A percentile compares a stretch with the other conserved stretches of the same genome.
phyloP scores from a whole-genome alignment of 37 sponge, comb jelly and placozoan genomes.

The Geodia barretti region DNA sequence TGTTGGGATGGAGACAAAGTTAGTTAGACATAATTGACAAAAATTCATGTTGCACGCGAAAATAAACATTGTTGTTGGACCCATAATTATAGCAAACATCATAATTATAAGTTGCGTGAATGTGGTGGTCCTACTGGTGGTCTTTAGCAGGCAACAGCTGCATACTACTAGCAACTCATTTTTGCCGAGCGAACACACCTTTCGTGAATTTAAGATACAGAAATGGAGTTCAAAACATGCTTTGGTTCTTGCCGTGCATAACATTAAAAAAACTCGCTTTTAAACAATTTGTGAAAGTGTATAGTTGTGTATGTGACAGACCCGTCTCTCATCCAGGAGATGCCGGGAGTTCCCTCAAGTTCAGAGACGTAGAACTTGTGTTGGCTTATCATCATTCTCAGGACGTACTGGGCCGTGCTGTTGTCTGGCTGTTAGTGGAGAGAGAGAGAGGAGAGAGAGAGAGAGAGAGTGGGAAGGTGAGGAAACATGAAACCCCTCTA shows the following conservation, averaged over 20 bases:
- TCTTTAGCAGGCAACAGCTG: no score
- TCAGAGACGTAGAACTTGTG: constrained; percentile 62
- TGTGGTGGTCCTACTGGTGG: no score
- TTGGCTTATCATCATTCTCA: constrained; percentile 63
- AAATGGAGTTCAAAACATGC: background rate
- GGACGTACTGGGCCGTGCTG: constrained; percentile 61
- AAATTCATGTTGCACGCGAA: no score
- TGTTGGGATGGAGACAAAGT: no score
- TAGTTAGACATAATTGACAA: no score
- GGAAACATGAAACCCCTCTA: background rate
- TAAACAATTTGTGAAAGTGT: background rate
- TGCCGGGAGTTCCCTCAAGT: constrained; percentile 25
- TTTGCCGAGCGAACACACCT: no score
- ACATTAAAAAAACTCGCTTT: background rate
- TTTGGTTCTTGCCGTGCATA: background rate
- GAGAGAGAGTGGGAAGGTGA: no score
- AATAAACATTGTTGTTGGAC: no score
- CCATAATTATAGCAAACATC: no score
- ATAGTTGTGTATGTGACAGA: background rate
- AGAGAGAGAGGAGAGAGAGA: background rate
- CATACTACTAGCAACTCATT: no score
- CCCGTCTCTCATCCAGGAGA: constrained; percentile 9
- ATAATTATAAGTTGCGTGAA: no score
- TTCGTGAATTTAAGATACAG: background rate
- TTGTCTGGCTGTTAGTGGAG: constrained; percentile 30